Evolutionary conservation across 2,797 vertebrate species (phyloP).

Genomic region (Diceros bicornis): DNA sequence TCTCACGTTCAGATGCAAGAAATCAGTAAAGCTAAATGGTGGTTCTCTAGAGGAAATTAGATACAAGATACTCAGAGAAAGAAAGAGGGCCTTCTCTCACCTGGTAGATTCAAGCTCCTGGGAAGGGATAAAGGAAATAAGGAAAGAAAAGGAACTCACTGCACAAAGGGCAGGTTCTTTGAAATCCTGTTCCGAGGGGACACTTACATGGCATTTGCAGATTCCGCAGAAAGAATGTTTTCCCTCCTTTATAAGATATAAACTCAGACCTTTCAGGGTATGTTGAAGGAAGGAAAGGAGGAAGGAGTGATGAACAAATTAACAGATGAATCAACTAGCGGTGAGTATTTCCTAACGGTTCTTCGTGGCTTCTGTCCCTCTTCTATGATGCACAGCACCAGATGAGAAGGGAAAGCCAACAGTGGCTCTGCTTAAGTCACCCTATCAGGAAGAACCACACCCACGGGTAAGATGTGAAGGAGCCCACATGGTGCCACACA

Average conservation of each 20-base stretch:
- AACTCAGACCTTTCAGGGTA: background rate
- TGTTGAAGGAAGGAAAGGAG: background rate
- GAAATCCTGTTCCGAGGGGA: background rate
- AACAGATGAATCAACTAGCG: background rate
- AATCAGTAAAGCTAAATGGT: background rate
- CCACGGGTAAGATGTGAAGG: accelerated
- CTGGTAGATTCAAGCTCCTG: background rate
- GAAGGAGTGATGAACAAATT: background rate
- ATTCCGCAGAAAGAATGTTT: background rate
- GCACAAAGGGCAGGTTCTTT: background rate
- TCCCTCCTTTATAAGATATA: background rate
- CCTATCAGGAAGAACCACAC: background rate
- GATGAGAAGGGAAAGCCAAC: background rate
- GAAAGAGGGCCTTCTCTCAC: background rate
- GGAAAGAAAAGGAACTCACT: background rate
- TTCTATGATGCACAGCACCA: too few species aligned
- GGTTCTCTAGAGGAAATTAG: background rate
- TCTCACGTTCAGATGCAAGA: background rate
- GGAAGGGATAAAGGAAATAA: background rate
- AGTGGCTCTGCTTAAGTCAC: background rate
- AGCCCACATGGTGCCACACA: accelerated
- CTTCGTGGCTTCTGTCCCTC: background rate
- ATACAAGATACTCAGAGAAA: background rate
- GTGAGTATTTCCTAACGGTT: background rate
- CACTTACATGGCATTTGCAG: background rate